These are phyloP conservation scores for Ceriagrion tenellum DNA, from an alignment of 2,888 invertebrate species.

Conservation along the genomic window DNA sequence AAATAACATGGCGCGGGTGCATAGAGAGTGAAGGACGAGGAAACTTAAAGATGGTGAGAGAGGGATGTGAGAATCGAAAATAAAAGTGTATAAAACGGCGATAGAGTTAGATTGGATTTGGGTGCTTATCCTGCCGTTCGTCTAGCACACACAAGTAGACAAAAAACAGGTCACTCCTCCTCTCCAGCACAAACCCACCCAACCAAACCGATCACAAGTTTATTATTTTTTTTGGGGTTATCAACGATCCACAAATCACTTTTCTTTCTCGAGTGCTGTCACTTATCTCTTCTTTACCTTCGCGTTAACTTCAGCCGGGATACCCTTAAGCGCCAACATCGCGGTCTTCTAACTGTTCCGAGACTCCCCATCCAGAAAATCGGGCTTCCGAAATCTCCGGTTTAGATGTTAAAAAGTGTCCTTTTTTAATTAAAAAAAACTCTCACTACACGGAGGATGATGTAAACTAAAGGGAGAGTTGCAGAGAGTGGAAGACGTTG, in stretches of 20 bases:
- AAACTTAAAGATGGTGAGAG: background rate
- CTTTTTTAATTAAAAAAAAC: too few relatives aligned
- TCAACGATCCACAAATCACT: constrained; percentile 11
- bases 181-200: background rate
- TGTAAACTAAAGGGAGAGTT: background rate
- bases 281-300: constrained; percentile 46
- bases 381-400: background rate
- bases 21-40: background rate
- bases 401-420: too few relatives aligned
- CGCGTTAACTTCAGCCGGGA: constrained; percentile 41
- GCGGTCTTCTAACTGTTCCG: background rate
- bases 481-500: background rate
- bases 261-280: background rate
- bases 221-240: background rate
- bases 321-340: constrained; percentile 38
- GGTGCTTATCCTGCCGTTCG: background rate
- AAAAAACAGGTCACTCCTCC: background rate
- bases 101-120: background rate
- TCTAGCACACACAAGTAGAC: background rate
- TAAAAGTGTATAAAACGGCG: background rate
- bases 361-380: constrained; percentile 18
- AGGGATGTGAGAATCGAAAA: background rate
- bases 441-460: background rate
- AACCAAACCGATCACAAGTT: background rate
- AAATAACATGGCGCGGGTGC: background rate